phyloP scores from a whole-genome alignment of 2,888 invertebrate species.

The Eumerus sabulonum region DNA sequence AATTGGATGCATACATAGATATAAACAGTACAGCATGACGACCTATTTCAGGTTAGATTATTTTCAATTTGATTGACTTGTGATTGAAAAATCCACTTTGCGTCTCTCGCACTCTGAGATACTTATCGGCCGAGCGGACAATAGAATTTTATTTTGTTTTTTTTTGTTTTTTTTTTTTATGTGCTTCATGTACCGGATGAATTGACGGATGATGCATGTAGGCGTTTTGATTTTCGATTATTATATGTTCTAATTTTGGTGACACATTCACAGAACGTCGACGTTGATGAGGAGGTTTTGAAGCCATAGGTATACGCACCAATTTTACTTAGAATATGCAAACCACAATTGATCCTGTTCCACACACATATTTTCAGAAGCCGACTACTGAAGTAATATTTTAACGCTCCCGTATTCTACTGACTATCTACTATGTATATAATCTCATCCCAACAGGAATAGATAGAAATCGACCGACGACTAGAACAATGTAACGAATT shows the following conservation, averaged over 20 bases:
- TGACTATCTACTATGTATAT: no score
- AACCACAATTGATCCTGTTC: no score
- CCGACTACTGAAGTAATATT: no score
- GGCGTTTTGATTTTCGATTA: conserved; percentile 48
- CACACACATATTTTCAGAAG: no score
- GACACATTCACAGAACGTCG: conserved; percentile 32
- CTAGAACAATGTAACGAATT: conserved; percentile 66
- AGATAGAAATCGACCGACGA: conserved; percentile 55
- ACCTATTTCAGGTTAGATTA: conserved; percentile 68
- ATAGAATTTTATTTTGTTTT: conserved; percentile 43
- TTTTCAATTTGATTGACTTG: conserved; percentile 68
- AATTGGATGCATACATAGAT: conserved; percentile 1
- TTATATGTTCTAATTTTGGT: conserved; percentile 30
- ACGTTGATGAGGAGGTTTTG: no score
- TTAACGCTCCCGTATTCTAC: no score
- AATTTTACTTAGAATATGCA: no score
- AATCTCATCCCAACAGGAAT: no score
- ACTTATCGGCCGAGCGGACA: conserved; percentile 56
- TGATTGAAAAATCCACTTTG: conserved; percentile 68
- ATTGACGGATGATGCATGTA: conserved; percentile 59
- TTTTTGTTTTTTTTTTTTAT: conserved; percentile 32
- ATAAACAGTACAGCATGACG: conserved; percentile 23
- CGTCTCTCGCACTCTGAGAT: conserved; percentile 63
- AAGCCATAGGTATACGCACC: no score
- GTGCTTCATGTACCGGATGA: conserved; percentile 60